Conservation (phyloP, 2,888 invertebrate genomes). For the Epicampocera succincta region DNA sequence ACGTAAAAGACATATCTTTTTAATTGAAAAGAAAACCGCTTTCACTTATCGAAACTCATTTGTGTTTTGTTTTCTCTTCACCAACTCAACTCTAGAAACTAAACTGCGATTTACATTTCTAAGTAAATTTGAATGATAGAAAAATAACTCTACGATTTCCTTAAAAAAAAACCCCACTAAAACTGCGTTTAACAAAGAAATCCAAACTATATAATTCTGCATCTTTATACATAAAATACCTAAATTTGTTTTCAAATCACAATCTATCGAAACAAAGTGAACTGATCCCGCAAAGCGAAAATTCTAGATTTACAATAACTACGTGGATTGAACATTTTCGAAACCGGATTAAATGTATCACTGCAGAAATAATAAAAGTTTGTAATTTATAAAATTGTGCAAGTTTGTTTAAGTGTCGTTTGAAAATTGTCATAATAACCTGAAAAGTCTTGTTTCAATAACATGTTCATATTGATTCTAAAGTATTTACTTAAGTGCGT, state of each 20-base stretch:
- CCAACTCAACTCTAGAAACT: conserved; percentile 76
- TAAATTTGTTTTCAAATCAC: conserved; percentile 35
- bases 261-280: conserved; percentile 26
- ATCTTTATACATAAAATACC: too few relatives aligned
- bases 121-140: conserved; percentile 74
- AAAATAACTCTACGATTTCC: conserved; percentile 71
- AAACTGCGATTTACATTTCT: conserved; percentile 80
- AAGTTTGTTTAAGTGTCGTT: conserved; percentile 49
- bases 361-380: conserved; percentile 55
- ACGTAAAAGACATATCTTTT: too few relatives aligned
- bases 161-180: conserved; percentile 61
- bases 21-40: not conserved
- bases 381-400: conserved; percentile 60
- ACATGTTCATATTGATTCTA: conserved; percentile 1
- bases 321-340: conserved; percentile 46
- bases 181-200: conserved; percentile 37
- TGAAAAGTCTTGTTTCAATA: conserved; percentile 11
- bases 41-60: conserved; percentile 13
- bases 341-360: conserved; percentile 42
- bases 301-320: conserved; percentile 31
- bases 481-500: too few relatives aligned
- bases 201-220: conserved; percentile 20
- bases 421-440: conserved; percentile 35
- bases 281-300: conserved; percentile 15
- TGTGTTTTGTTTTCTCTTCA: conserved; percentile 65